Evolutionary conservation across 2,888 invertebrate species (phyloP).

Genomic region (Drosophila anomelani): DNA sequence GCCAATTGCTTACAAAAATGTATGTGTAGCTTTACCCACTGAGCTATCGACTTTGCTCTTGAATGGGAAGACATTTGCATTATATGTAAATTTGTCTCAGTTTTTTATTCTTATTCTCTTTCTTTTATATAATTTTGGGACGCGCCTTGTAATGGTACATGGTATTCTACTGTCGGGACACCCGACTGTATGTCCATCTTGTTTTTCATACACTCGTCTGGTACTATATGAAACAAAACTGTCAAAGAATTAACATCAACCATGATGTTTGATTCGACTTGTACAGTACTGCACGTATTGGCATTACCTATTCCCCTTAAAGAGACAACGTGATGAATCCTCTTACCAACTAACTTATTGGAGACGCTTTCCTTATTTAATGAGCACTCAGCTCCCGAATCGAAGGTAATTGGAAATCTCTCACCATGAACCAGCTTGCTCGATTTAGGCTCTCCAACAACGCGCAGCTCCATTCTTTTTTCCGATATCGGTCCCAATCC

Average conservation of each 20-base stretch:
- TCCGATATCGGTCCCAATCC: neutral
- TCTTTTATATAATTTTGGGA: too few species aligned
- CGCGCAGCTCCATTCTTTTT: neutral
- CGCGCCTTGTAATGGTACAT: too few species aligned
- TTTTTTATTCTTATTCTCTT: too few species aligned
- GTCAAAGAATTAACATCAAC: neutral
- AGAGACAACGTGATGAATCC: neutral
- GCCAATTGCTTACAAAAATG: too few species aligned
- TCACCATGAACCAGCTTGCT: neutral
- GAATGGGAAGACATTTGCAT: too few species aligned
- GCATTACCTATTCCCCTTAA: neutral
- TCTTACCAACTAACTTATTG: slow-evolving; percentile 1
- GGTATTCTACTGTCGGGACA: too few species aligned
- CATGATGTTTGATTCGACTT: neutral
- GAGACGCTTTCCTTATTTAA: neutral
- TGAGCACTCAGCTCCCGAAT: neutral
- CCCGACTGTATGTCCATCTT: too few species aligned
- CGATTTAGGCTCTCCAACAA: neutral
- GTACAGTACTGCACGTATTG: neutral
- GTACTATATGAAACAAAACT: neutral
- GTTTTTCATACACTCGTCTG: neutral
- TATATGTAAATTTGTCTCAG: too few species aligned
- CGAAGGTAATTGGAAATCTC: neutral
- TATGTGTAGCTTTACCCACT: too few species aligned
- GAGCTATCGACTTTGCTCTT: too few species aligned